Base-by-base conservation (phyloP, 1,140 invertebrate species). In the Caenorhabditis latens region DNA sequence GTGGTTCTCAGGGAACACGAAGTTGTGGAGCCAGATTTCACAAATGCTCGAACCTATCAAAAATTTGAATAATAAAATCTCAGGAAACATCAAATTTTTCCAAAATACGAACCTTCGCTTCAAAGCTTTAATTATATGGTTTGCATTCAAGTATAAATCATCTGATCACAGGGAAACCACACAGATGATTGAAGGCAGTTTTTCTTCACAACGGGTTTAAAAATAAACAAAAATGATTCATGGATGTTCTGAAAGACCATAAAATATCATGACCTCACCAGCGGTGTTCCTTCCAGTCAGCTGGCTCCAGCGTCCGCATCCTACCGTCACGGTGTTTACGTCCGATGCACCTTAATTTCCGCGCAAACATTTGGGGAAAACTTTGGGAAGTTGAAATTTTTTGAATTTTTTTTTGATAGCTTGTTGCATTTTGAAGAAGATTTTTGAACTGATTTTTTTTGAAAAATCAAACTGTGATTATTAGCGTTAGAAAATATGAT, bases 331-430 rank as follows among this genome's bases (percentile, higher is more conserved):
- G 21, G 46, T 50, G 71, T 24, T 24, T 32, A n/a, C 71, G 71
- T 50, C 50, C 71, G 21, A 79, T 53, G 46, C 19, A 21, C 21
- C 0, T 9, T 4, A 79, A 1, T 32, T 42, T 9, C 19, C 71
- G 71, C 71, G 46, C 71, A 43, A 79, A 79, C 19, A 24, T 50
- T 50, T 79, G 43, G 13, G 8, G 53, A 79, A 79, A 79, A 79
- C 16, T 50, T 24, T 79, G 71, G n/a, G 43, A 79, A 79, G 40
- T 79, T 50, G 40, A 50, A 79, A 79, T 53, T 79, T 40, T 79
- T 79, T 79, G 8, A 79, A 21, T 50, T 79, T 32, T 71, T n/a
- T 19, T 71, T 71, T 71, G 65, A 71, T 71, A 19, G 7, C 7
- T n/a, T 58, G 16, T n/a, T 8, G 8, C 16, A 58, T 21, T 58